Percentiles rank a stretch among this genome's conserved stretches.
These are phyloP conservation scores for Dexiosoma caninum DNA, from an alignment of 2,888 invertebrate genomes.

Conservation along the genomic window DNA sequence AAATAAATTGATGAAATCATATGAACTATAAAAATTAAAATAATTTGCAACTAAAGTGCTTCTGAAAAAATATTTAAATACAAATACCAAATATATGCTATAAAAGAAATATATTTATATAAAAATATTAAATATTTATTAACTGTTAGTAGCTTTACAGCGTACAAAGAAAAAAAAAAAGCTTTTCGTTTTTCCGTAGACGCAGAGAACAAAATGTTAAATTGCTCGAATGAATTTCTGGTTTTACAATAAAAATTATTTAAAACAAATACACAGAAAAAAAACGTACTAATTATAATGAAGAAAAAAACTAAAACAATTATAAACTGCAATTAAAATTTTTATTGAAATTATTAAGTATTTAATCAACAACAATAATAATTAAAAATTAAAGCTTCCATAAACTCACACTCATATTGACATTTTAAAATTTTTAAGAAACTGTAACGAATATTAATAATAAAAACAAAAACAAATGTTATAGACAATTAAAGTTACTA, in stretches of 20 bases:
- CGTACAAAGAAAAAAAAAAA: slow-evolving; percentile 23
- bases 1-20: slow-evolving; percentile 12
- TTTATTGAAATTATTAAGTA: slow-evolving; percentile 4
- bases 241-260: slow-evolving; percentile 26
- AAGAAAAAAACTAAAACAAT: background rate
- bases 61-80: slow-evolving; percentile 34
- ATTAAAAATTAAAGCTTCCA: slow-evolving; percentile 61
- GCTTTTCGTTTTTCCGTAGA: slow-evolving; percentile 9
- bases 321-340: background rate
- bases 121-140: slow-evolving; percentile 19
- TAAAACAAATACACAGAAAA: background rate
- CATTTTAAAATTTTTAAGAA: slow-evolving; percentile 44
- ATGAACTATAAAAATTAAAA: slow-evolving; percentile 21
- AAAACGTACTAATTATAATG: background rate
- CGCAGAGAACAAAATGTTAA: slow-evolving; percentile 10
- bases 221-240: slow-evolving; percentile 35
- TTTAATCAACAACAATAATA: slow-evolving; percentile 12
- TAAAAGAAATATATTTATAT: background rate
- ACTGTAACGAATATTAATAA: slow-evolving; percentile 31
- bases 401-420: slow-evolving; percentile 61
- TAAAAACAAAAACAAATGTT: slow-evolving; percentile 47
- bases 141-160: slow-evolving; percentile 11
- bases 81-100: background rate
- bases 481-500: slow-evolving; percentile 62
- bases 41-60: slow-evolving; percentile 63